These are phyloP conservation scores for Botia kubotai DNA, from an alignment of 2,797 vertebrate genomes.

Conservation along the genomic window DNA sequence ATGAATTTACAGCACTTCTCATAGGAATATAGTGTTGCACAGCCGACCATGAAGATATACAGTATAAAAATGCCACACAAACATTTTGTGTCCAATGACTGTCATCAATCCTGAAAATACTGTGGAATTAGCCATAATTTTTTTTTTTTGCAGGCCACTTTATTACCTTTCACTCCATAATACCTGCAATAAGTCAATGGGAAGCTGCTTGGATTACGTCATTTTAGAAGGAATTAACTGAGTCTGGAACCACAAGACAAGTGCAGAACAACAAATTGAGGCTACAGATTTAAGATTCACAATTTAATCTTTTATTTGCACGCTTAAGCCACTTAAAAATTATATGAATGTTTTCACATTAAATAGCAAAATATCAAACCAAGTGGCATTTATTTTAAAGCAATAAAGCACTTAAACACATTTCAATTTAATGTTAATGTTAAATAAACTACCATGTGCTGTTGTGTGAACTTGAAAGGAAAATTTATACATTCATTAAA, in stretches of 20 bases:
- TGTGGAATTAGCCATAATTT: slow-evolving; percentile 54
- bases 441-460: no score
- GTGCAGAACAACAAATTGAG: neutral
- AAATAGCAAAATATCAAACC: neutral
- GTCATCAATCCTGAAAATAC: slow-evolving; percentile 54
- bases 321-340: neutral
- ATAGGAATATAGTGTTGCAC: slow-evolving; percentile 54
- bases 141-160: slow-evolving; percentile 41
- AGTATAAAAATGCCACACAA: slow-evolving; percentile 60
- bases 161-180: slow-evolving; percentile 54
- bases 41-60: slow-evolving; percentile 52
- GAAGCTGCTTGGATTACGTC: slow-evolving; percentile 18
- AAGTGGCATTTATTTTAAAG: neutral
- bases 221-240: slow-evolving; percentile 29
- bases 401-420: neutral
- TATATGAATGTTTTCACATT: neutral
- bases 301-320: neutral
- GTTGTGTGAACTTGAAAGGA: no score
- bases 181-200: slow-evolving; percentile 24
- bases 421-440: neutral
- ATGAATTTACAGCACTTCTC: slow-evolving; percentile 57
- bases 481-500: no score
- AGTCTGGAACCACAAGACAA: neutral
- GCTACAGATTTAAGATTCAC: slow-evolving; percentile 3
- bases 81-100: slow-evolving; percentile 54